Conservation (phyloP, 2,797 vertebrate genomes). For the Urosaurus nigricauda region DNA sequence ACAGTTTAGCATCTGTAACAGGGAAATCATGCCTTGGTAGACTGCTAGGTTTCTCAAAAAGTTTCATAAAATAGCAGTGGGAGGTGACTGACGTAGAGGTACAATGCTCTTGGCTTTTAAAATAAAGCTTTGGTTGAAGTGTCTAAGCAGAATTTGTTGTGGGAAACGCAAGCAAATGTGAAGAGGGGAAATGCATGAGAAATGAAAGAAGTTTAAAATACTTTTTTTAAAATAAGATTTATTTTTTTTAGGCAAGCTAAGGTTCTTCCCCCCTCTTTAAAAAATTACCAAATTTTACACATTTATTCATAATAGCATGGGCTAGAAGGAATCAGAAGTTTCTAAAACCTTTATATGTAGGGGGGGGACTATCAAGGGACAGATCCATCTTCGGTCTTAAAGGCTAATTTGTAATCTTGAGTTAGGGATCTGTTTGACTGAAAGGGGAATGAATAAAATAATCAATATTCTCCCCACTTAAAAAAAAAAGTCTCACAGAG, state of each 20-base stretch:
- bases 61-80: conserved; percentile 12
- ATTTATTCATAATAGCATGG: neutral
- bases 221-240: neutral
- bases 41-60: neutral
- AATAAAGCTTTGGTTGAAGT: neutral
- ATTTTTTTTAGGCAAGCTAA: too few species aligned
- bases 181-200: too few species aligned
- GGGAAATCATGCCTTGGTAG: neutral
- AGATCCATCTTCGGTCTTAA: too few species aligned
- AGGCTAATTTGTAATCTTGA: too few species aligned
- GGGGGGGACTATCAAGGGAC: too few species aligned
- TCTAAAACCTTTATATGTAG: neutral
- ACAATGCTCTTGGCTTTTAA: neutral
- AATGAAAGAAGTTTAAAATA: too few species aligned
- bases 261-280: too few species aligned
- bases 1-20: neutral
- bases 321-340: neutral
- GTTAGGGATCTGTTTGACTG: too few species aligned
- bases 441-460: too few species aligned
- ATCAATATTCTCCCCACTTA: too few species aligned
- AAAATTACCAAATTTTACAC: neutral
- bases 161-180: too few species aligned
- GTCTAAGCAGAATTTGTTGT: neutral
- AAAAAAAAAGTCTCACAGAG: too few species aligned
- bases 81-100: neutral